These are phyloP conservation scores for Xiphorhynchus elegans DNA, from an alignment of 2,113 vertebrate species.

Conservation along the genomic window DNA sequence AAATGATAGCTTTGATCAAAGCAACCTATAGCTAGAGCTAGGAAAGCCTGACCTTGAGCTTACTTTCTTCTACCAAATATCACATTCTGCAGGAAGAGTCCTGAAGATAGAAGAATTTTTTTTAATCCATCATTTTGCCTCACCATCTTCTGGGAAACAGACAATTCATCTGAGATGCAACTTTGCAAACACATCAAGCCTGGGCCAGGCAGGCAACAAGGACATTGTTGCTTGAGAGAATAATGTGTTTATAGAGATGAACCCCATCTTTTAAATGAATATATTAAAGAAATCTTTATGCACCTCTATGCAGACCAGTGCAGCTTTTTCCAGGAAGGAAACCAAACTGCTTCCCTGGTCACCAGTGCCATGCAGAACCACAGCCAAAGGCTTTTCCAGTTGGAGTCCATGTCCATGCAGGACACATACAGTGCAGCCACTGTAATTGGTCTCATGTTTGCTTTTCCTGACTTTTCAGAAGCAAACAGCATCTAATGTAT, in stretches of 20 bases:
- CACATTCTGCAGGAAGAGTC: not conserved
- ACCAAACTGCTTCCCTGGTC: not conserved
- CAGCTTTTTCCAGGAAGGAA: not conserved
- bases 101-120: not conserved
- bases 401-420: not conserved
- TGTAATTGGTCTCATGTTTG: not conserved
- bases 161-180: not conserved
- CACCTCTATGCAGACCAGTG: not conserved
- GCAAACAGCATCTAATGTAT: fast-evolving
- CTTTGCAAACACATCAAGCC: not conserved
- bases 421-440: not conserved
- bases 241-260: not conserved
- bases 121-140: conserved; percentile 7
- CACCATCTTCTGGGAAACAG: not conserved
- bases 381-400: not conserved
- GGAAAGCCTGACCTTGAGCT: not conserved
- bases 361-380: not conserved
- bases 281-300: not conserved
- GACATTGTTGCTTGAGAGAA: not conserved
- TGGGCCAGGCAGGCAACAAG: not conserved
- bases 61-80: not conserved
- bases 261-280: not conserved
- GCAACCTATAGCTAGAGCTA: not conserved
- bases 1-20: not conserved
- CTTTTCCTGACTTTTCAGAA: not conserved